Conservation (phyloP, 2,797 vertebrate genomes). For the Lophura swinhoii region DNA sequence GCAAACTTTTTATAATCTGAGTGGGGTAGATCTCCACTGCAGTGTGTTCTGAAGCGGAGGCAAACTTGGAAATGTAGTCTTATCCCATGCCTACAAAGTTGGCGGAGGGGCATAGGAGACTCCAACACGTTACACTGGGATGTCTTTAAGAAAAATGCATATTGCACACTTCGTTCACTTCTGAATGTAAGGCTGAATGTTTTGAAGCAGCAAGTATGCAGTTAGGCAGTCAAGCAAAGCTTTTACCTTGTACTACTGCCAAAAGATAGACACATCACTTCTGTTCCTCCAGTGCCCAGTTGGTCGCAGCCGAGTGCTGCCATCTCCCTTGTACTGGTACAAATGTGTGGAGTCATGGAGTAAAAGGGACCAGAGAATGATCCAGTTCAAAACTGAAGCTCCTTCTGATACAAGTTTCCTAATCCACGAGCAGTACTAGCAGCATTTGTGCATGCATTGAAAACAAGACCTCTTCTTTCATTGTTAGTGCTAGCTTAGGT, state of each 20-base stretch:
- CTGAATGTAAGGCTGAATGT: background rate
- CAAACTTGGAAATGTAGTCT: background rate
- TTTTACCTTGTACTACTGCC: background rate
- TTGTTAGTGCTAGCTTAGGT: background rate
- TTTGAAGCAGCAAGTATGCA: background rate
- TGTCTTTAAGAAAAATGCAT: background rate
- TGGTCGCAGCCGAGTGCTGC: background rate
- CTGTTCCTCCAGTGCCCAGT: background rate
- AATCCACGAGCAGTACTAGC: background rate
- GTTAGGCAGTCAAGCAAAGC: background rate
- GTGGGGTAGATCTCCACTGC: background rate
- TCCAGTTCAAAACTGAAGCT: background rate
- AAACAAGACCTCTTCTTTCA: background rate
- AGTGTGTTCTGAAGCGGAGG: background rate
- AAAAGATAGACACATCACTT: background rate
- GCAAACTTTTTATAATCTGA: background rate
- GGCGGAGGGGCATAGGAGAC: background rate
- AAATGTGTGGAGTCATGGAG: background rate
- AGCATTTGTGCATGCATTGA: background rate
- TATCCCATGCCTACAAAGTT: background rate
- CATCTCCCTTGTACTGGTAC: fast-evolving
- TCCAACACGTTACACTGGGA: background rate
- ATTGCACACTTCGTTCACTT: background rate
- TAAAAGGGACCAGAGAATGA: background rate
- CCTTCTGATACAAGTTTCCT: background rate